phyloP scores from a whole-genome alignment of 1,140 invertebrate species.

The Saccostrea echinata region DNA sequence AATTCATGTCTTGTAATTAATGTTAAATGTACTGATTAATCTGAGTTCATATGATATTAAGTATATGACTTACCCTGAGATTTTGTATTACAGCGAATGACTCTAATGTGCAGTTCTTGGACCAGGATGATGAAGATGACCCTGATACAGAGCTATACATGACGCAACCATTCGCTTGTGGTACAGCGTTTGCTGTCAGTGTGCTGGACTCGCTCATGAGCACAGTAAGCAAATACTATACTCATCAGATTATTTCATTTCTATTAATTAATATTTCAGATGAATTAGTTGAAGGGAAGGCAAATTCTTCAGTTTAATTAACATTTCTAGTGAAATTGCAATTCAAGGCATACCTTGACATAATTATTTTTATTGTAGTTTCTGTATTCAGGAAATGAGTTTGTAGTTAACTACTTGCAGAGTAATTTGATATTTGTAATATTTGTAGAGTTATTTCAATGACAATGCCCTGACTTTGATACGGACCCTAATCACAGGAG shows the following conservation, averaged over 20 bases:
- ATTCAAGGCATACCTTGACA: too few relatives aligned
- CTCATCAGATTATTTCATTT: too few relatives aligned
- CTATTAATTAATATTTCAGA: too few relatives aligned
- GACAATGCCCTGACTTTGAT: slow-evolving; percentile 99
- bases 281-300: too few relatives aligned
- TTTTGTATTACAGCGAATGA: slow-evolving; percentile 85
- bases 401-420: too few relatives aligned
- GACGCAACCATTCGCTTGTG: slow-evolving; percentile 99
- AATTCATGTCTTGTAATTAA: too few relatives aligned
- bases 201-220: slow-evolving; percentile 99
- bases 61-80: background rate
- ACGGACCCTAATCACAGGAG: slow-evolving; percentile 98
- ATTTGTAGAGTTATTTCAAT: slow-evolving; percentile 96
- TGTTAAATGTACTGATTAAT: too few relatives aligned
- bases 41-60: too few relatives aligned
- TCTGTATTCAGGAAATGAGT: too few relatives aligned
- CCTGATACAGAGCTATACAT: slow-evolving; percentile 99
- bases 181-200: slow-evolving; percentile 99
- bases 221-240: slow-evolving; percentile 87
- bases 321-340: too few relatives aligned
- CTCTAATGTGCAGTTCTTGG: slow-evolving; percentile 99
- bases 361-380: too few relatives aligned
- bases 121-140: slow-evolving; percentile 99
- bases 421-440: background rate
- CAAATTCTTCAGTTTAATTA: too few relatives aligned